phyloP scores from a whole-genome alignment of 2,888 invertebrate genomes.

The Trachelus stipa region DNA sequence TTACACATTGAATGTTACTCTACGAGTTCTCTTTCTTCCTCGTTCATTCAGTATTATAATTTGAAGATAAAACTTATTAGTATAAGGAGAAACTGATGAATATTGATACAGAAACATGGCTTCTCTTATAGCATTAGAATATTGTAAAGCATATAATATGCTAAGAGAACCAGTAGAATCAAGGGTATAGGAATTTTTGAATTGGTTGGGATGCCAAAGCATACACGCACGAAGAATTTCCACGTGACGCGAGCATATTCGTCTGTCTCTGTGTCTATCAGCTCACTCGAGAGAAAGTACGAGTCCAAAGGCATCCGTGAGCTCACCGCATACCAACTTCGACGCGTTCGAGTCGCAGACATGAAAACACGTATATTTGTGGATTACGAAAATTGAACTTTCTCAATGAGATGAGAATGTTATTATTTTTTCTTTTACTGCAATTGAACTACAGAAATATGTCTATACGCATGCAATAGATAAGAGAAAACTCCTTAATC shows the following conservation, averaged over 20 bases:
- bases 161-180: not conserved
- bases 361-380: not conserved
- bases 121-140: not conserved
- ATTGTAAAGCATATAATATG: not conserved
- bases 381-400: not conserved
- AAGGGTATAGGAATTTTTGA: not conserved
- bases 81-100: not conserved
- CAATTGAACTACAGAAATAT: not conserved
- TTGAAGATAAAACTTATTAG: not conserved
- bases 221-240: not conserved
- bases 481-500: not conserved
- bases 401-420: not conserved
- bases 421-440: not conserved
- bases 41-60: not conserved
- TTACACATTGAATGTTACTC: too few species aligned
- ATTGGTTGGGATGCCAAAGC: not conserved
- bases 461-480: not conserved
- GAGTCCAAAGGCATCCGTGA: slow-evolving; percentile 33
- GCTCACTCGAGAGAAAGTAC: slow-evolving; percentile 43
- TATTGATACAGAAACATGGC: not conserved
- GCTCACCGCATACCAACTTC: slow-evolving; percentile 34
- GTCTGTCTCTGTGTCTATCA: not conserved
- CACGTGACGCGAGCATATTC: not conserved
- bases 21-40: not conserved
- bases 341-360: not conserved